Conservation (phyloP, 37 sponge, comb jelly and placozoan species). For the Eunapius fragilis region DNA sequence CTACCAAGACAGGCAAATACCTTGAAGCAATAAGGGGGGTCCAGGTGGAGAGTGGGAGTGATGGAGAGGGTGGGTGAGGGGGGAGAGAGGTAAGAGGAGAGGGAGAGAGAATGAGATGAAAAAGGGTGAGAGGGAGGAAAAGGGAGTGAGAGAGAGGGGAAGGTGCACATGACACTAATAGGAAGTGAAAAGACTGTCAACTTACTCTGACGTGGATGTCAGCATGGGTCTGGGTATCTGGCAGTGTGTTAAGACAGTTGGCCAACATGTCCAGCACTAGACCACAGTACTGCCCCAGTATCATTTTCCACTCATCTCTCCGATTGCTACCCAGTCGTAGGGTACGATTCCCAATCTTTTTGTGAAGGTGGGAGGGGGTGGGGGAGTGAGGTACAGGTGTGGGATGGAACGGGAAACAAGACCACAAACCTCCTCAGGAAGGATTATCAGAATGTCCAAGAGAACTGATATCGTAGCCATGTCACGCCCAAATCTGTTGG, state of each 20-base stretch:
- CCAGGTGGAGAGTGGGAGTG: background rate
- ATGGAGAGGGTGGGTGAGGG: background rate
- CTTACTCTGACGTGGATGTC: slow-evolving; percentile 40
- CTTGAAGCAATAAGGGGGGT: background rate
- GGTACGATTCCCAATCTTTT: slow-evolving; percentile 46
- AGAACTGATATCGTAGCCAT: slow-evolving; percentile 54
- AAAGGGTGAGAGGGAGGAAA: background rate
- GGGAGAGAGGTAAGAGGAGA: background rate
- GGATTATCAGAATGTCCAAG: slow-evolving; percentile 70
- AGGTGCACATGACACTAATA: background rate
- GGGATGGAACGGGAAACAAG: background rate
- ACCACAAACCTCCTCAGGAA: slow-evolving; percentile 79
- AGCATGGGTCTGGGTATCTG: background rate
- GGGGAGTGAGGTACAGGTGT: background rate
- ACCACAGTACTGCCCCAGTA: slow-evolving; percentile 42
- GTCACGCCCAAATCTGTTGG: slow-evolving; percentile 33
- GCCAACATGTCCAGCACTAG: slow-evolving; percentile 49
- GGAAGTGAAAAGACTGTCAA: background rate
- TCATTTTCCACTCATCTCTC: slow-evolving; percentile 36
- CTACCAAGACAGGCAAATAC: slow-evolving; percentile 72
- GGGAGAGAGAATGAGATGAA: background rate
- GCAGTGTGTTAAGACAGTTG: slow-evolving; percentile 28
- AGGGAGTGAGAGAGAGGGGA: background rate
- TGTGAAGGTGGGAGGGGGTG: background rate
- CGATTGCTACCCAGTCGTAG: slow-evolving; percentile 64